Evolutionary conservation across 2,113 vertebrate genomes (phyloP).

Genomic region (Dendropsophus ebraccatus): DNA sequence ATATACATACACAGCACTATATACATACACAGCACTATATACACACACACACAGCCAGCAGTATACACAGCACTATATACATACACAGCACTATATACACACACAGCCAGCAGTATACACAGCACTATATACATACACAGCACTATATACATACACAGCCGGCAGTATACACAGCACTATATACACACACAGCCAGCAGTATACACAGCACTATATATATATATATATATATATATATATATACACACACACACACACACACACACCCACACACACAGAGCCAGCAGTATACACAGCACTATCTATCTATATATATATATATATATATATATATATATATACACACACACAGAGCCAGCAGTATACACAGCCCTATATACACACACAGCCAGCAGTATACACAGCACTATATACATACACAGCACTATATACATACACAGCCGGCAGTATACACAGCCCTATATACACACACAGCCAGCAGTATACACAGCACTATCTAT

Average conservation of each 20-base stretch:
- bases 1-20: neutral
- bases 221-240: neutral
- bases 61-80: too few species aligned
- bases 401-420: too few species aligned
- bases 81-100: too few species aligned
- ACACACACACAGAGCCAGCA: neutral
- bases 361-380: neutral
- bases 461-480: neutral
- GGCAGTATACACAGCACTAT: too few species aligned
- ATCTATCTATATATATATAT: too few species aligned
- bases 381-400: neutral
- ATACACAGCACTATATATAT: too few species aligned
- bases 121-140: too few species aligned
- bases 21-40: neutral
- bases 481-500: neutral
- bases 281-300: too few species aligned
- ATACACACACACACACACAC: neutral
- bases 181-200: too few species aligned
- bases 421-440: neutral
- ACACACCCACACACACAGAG: too few species aligned
- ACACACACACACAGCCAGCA: neutral
- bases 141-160: too few species aligned
- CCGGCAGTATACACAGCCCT: neutral
- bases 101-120: too few species aligned
- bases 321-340: neutral